These are phyloP conservation scores for Varanus komodoensis DNA, from an alignment of 2,113 vertebrate species.

Conservation along the genomic window DNA sequence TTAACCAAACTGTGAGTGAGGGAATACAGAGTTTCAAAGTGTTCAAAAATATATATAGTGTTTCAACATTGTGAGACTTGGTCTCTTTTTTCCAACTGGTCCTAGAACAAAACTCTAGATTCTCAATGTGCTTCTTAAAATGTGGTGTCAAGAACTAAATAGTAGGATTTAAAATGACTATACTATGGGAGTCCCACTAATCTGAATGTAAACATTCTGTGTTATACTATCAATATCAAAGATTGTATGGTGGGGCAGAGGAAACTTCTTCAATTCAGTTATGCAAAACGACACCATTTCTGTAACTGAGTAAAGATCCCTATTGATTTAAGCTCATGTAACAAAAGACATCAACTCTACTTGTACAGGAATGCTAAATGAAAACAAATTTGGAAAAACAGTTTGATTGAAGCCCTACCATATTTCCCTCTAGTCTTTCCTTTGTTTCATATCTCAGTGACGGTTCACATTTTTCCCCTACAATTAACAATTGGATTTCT, in stretches of 20 bases:
- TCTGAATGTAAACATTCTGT: not conserved
- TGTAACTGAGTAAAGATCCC: not conserved
- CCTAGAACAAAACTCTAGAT: too few species aligned
- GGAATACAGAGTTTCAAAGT: too few species aligned
- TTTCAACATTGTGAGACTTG: not conserved
- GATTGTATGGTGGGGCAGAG: not conserved
- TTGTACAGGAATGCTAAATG: accelerated
- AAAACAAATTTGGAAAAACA: constrained; percentile 21
- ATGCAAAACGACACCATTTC: not conserved
- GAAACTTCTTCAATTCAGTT: not conserved
- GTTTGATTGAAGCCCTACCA: constrained; percentile 15
- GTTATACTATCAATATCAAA: not conserved
- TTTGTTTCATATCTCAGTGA: constrained; percentile 22
- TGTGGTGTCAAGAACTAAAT: too few species aligned
- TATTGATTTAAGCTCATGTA: not conserved
- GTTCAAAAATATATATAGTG: too few species aligned
- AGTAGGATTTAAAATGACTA: not conserved
- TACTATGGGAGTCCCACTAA: not conserved
- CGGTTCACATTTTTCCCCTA: constrained; percentile 21
- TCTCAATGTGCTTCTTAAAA: too few species aligned
- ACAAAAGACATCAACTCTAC: not conserved
- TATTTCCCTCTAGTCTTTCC: not conserved
- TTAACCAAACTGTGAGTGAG: too few species aligned
- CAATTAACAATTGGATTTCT: constrained; percentile 18
- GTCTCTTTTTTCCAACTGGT: too few species aligned